Conservation (phyloP, 2,888 invertebrate species). For the Athalia cordata region DNA sequence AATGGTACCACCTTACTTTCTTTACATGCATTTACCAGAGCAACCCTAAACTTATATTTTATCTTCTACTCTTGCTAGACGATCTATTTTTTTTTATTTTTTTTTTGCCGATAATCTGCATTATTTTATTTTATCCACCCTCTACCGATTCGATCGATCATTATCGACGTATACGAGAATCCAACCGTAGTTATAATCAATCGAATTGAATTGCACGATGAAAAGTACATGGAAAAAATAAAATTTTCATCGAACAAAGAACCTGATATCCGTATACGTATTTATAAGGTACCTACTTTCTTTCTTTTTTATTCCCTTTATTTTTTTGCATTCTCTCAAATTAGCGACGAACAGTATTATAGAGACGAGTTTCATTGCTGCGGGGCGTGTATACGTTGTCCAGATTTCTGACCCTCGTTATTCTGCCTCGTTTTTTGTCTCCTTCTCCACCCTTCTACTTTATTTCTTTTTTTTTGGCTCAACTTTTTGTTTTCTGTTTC, state of each 20-base stretch:
- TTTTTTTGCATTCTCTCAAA: not conserved
- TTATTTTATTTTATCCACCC: no score
- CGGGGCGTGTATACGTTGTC: constrained; percentile 12
- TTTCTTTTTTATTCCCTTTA: not conserved
- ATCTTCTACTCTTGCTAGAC: no score
- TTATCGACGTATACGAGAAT: no score
- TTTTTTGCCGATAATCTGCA: no score
- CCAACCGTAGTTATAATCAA: no score
- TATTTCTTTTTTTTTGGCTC: not conserved
- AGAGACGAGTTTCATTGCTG: constrained; percentile 9
- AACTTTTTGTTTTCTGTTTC: not conserved
- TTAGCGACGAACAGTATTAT: constrained; percentile 3
- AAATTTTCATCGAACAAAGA: not conserved
- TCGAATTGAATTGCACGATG: no score
- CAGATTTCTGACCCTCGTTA: constrained; percentile 30
- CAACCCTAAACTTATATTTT: not conserved
- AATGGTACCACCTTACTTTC: constrained; percentile 22
- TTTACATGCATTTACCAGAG: not conserved
- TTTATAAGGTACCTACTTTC: not conserved
- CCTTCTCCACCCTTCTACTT: constrained; percentile 4
- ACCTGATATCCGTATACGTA: no score
- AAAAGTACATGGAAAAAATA: no score
- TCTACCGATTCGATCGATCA: no score
- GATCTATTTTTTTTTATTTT: no score
- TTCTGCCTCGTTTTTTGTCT: constrained; percentile 12